phyloP scores from a whole-genome alignment of 2,888 invertebrate species.

The Xestia ashworthii region DNA sequence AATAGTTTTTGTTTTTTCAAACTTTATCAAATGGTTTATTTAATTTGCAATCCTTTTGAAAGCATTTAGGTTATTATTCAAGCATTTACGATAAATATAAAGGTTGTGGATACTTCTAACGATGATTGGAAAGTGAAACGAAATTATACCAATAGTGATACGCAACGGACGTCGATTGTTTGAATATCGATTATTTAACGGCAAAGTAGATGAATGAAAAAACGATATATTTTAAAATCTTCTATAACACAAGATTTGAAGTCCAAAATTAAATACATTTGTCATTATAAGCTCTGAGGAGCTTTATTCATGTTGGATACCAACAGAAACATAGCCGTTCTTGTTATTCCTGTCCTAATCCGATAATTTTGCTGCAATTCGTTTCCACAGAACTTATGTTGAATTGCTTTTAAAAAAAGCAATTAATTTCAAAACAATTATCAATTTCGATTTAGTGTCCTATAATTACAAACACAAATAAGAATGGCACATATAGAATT shows the following conservation, averaged over 20 bases:
- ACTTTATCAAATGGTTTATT: accelerated
- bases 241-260: not conserved
- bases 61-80: accelerated
- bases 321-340: no score
- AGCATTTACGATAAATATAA: no score
- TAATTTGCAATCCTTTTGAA: accelerated
- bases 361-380: not conserved
- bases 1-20: not conserved
- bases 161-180: slow-evolving; percentile 35
- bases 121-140: slow-evolving; percentile 37
- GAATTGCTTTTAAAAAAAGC: no score
- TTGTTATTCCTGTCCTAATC: not conserved
- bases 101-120: accelerated
- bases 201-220: not conserved
- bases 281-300: accelerated
- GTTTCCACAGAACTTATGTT: not conserved
- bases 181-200: slow-evolving; percentile 57
- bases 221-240: not conserved
- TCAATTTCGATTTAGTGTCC: not conserved
- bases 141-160: slow-evolving; percentile 57
- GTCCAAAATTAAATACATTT: not conserved
- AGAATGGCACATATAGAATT: not conserved
- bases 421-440: not conserved
- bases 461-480: not conserved
- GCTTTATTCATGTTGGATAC: not conserved